A percentile compares a stretch with the other conserved stretches of the same genome.
Evolutionary conservation across 2,113 vertebrate species (phyloP).

Genomic region (Progne subis): DNA sequence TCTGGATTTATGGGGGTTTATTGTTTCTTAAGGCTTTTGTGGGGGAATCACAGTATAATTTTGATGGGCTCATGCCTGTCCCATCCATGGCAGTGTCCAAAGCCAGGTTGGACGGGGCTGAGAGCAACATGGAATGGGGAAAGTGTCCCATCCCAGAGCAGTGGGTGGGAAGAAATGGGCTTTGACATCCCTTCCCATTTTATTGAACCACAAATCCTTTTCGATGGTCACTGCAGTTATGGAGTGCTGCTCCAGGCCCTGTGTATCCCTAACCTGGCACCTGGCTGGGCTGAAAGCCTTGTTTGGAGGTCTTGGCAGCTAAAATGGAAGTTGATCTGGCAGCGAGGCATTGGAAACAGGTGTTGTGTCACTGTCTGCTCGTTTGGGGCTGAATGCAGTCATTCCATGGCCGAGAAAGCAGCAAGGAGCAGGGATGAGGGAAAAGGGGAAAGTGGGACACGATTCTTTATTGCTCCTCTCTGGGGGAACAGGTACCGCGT

Average conservation of each 20-base stretch:
- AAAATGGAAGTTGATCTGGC: accelerated
- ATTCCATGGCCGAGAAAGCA: accelerated
- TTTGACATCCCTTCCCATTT: background rate
- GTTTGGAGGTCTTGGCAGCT: accelerated
- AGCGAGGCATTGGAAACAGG: accelerated
- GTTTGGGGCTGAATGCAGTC: background rate
- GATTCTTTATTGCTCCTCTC: accelerated
- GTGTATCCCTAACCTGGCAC: accelerated
- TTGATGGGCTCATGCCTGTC: background rate
- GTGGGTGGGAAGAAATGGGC: background rate
- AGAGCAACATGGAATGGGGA: background rate
- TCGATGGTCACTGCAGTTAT: accelerated
- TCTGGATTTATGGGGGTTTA: background rate
- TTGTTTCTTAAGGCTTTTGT: background rate
- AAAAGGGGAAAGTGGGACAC: accelerated
- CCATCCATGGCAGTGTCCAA: background rate
- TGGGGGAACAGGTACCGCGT: accelerated
- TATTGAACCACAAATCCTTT: background rate
- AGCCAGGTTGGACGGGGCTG: accelerated
- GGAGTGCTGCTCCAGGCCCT: accelerated
- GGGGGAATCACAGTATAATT: background rate
- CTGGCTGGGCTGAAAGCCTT: background rate
- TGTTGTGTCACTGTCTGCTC: accelerated
- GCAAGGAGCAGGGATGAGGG: background rate
- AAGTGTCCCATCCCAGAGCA: background rate